Percentiles rank a stretch among this genome's conserved stretches.
These are phyloP conservation scores for Pedetes capensis DNA, from an alignment of 2,113 vertebrate genomes.

Conservation along the genomic window DNA sequence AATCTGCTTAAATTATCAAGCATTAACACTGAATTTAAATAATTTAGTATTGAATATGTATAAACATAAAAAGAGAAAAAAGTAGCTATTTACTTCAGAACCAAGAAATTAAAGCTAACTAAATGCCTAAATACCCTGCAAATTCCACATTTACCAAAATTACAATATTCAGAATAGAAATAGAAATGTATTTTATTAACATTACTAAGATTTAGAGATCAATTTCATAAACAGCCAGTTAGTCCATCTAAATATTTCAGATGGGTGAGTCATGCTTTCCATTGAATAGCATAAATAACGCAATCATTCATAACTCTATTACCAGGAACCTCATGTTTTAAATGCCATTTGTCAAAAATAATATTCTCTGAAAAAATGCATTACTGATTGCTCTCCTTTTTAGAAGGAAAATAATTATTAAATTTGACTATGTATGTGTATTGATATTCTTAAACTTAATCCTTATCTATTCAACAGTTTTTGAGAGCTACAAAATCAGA, in stretches of 20 bases:
- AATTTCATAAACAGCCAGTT: conserved; percentile 10
- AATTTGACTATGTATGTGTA: background rate
- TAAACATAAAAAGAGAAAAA: conserved; percentile 28
- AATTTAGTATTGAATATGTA: conserved; percentile 58
- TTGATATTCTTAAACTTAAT: too few species aligned
- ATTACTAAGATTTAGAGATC: conserved; percentile 38
- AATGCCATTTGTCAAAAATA: conserved; percentile 33
- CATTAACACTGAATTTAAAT: conserved; percentile 67
- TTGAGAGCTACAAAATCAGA: too few species aligned
- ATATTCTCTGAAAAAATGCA: conserved; percentile 18
- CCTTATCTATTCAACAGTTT: too few species aligned
- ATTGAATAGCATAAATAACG: conserved; percentile 27
- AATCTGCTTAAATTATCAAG: conserved; percentile 62
- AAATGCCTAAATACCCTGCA: background rate
- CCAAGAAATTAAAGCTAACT: conserved; percentile 29
- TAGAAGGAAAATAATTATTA: background rate
- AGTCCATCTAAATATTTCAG: conserved; percentile 24
- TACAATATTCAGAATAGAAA: conserved; percentile 10
- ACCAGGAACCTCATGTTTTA: conserved; percentile 21
- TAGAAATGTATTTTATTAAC: conserved; percentile 30
- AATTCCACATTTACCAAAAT: conserved; percentile 13
- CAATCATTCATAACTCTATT: conserved; percentile 47
- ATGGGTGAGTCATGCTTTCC: background rate
- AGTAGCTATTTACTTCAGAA: conserved; percentile 34
- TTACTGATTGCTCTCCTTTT: background rate